A percentile compares a stretch with the other conserved stretches of the same genome.
phyloP scores from a whole-genome alignment of 2,888 invertebrate species.

The Nipponacmea schrenckii region DNA sequence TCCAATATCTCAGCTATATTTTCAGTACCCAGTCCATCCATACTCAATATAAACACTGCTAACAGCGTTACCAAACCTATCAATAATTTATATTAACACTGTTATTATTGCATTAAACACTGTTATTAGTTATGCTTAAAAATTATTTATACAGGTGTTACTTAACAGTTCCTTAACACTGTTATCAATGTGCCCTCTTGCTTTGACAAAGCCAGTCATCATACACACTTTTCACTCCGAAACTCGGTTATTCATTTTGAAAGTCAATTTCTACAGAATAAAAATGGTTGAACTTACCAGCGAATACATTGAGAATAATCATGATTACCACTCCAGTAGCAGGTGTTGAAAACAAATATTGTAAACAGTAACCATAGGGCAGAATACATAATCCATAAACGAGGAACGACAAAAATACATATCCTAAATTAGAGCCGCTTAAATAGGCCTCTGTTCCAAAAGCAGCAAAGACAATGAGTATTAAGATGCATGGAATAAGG shows the following conservation, averaged over 20 bases:
- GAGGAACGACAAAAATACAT: conserved; percentile 74
- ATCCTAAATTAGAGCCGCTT: conserved; percentile 62
- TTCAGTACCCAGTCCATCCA: conserved; percentile 73
- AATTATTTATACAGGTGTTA: no score
- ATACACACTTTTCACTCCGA: no score
- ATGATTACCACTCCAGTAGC: conserved; percentile 81
- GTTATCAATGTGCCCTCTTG: no score
- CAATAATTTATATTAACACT: conserved; percentile 42
- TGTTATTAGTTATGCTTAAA: no score
- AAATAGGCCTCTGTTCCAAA: conserved; percentile 76
- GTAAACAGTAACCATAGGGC: conserved; percentile 79
- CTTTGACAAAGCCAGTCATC: no score
- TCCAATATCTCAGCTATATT: conserved; percentile 74
- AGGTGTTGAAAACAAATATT: conserved; percentile 78
- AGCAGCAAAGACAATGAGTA: conserved; percentile 75
- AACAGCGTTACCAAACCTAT: conserved; percentile 79
- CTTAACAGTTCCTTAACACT: no score
- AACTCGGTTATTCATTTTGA: no score
- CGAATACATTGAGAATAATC: conserved; percentile 78
- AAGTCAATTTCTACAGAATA: no score
- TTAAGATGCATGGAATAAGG: conserved; percentile 72
- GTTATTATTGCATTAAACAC: neutral
- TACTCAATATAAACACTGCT: conserved; percentile 77
- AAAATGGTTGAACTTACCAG: conserved; percentile 70
- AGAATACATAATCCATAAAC: conserved; percentile 79